Conservation (phyloP, 92 coral and sea anemone genomes). For the Metridium senile region DNA sequence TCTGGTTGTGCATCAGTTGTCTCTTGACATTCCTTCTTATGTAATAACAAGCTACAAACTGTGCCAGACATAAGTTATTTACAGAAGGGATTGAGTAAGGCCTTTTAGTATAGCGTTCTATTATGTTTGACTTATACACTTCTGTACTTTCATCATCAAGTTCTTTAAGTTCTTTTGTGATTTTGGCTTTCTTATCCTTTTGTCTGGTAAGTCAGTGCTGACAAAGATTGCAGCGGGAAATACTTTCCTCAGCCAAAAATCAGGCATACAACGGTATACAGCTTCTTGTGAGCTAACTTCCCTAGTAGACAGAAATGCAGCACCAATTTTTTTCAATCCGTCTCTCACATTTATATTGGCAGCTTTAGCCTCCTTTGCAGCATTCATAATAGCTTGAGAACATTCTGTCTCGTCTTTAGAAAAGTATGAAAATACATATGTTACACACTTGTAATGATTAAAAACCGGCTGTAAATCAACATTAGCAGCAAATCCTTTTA, state of each 20-base stretch:
- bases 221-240: conserved; percentile 5
- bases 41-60: neutral
- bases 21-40: neutral
- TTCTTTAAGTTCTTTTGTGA: neutral
- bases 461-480: neutral
- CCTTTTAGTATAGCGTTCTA: neutral
- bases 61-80: neutral
- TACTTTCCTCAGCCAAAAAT: conserved; percentile 30
- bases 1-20: neutral
- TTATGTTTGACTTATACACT: neutral
- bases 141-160: neutral
- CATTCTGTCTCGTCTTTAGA: conserved; percentile 38
- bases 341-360: conserved; percentile 12
- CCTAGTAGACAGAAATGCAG: conserved; percentile 36
- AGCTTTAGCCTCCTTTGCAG: neutral
- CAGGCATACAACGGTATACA: conserved; percentile 41
- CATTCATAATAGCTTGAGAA: neutral
- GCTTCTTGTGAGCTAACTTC: conserved; percentile 34
- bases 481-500: neutral
- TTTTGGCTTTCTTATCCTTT: neutral
- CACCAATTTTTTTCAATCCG: conserved; percentile 28
- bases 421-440: neutral
- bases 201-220: neutral
- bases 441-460: neutral
- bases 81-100: neutral